Conservation (phyloP, 92 coral and sea anemone species). For the Bergia puertoricense region DNA sequence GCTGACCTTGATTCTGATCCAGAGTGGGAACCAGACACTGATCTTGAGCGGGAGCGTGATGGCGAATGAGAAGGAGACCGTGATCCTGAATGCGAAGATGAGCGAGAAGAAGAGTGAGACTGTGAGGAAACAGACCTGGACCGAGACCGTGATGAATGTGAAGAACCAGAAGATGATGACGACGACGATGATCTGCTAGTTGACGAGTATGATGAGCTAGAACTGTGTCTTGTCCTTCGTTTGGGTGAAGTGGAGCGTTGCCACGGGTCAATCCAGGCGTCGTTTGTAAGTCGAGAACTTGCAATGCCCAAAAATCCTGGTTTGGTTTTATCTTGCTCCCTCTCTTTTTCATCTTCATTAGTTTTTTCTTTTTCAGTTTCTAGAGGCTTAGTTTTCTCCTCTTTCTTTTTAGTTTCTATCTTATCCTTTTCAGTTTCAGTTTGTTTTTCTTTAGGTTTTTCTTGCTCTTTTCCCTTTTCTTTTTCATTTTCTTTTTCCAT, state of each 20-base stretch:
- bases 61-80: conserved; percentile 81
- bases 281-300: conserved; percentile 75
- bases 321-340: conserved; percentile 60
- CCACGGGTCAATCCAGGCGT: conserved; percentile 92
- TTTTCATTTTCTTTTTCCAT: conserved; percentile 37
- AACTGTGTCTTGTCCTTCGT: conserved; percentile 67
- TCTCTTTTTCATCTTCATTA: conserved; percentile 52
- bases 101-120: conserved; percentile 76
- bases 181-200: conserved; percentile 78
- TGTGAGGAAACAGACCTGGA: not conserved
- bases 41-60: conserved; percentile 72
- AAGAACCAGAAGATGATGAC: conserved; percentile 80
- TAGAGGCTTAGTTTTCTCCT: conserved; percentile 34
- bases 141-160: conserved; percentile 49
- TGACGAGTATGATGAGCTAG: conserved; percentile 59
- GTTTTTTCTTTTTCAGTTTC: conserved; percentile 51
- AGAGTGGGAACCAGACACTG: conserved; percentile 42
- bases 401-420: conserved; percentile 41
- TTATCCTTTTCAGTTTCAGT: conserved; percentile 49
- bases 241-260: conserved; percentile 84
- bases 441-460: conserved; percentile 40
- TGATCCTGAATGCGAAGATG: conserved; percentile 90
- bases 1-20: conserved; percentile 38
- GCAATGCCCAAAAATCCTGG: conserved; percentile 72
- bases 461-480: conserved; percentile 39